Evolutionary conservation across 2,113 vertebrate species (phyloP), one percentile per base, ranked within the genome.

Genomic region (Forbesichthys agassizii): DNA sequence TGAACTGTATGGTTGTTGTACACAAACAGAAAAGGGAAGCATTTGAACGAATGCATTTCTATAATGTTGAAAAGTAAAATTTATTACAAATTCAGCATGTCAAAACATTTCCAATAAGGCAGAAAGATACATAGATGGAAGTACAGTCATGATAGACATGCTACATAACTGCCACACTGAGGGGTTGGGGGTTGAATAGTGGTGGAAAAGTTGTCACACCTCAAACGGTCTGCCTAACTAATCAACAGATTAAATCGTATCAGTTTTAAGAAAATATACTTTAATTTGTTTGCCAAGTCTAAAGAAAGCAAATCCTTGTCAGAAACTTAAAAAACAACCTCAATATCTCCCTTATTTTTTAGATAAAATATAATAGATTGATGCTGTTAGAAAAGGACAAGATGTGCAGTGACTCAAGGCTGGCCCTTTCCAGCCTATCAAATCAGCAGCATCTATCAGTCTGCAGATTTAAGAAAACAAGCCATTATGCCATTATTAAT

Each of bases 21-120:
- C 9, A 13, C 3, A 11, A 51, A 54, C 5, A 18, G 52, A 16
- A 16, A 2, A 33, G 33, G 12, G 11, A 11, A 58, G 11, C 10
- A 58, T 10, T 9, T 10, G 20, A 56, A 56, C 54, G 27, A 56
- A 47, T 14, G 8, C 1, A 36, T 47, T 10, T 47, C 13, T 33
- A 16, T 64, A 4, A 27, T 48, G n/a, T 64, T 71, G 1, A 79
- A 84, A 80, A 75, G 61, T 83, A 68, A 84, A 86, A 79, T 92
- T 92, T 91, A 93, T 90, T 92, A 90, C 84, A 92, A 93, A 90
- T 77, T 90, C 80, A 88, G 84, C 89, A 90, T 85, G 77, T 85
- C 87, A 84, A 89, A 79, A 88, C 80, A 83, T 81, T 89, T 78
- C 73, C 74, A 72, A 79, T 63, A 82, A 83, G 76, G 79, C 69